Evolutionary conservation across 2,797 vertebrate genomes (phyloP).

Genomic region (Malurus splendens): DNA sequence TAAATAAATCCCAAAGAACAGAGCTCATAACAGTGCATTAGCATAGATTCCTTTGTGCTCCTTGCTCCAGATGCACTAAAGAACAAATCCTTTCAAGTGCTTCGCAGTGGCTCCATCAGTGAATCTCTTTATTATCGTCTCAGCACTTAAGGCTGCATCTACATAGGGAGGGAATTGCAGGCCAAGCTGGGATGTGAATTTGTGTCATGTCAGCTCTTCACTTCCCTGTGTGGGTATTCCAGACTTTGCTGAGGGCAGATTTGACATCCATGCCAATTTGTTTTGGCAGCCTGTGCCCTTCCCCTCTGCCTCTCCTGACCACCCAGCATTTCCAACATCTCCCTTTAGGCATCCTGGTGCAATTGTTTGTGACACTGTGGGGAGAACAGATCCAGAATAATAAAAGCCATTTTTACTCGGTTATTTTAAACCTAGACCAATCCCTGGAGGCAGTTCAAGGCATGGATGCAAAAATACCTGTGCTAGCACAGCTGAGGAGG

Average conservation of each 20-base stretch:
- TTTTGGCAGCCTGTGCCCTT: not conserved
- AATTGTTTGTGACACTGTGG: not conserved
- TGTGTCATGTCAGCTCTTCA: not conserved
- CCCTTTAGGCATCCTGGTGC: not conserved
- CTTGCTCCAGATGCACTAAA: not conserved
- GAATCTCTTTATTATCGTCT: not conserved
- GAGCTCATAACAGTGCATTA: not conserved
- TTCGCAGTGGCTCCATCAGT: not conserved
- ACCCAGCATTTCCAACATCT: not conserved
- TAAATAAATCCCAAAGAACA: constrained; percentile 5
- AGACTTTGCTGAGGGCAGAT: accelerated
- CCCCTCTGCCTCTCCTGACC: not conserved
- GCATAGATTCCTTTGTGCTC: not conserved
- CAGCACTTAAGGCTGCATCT: not conserved
- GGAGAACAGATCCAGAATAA: not conserved
- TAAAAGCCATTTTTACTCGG: not conserved
- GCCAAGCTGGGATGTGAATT: not conserved
- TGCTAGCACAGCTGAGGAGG: not conserved
- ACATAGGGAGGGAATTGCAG: not conserved
- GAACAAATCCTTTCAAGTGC: not conserved
- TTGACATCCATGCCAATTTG: not conserved
- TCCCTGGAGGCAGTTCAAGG: not conserved
- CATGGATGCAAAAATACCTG: not conserved
- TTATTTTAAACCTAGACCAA: not conserved
- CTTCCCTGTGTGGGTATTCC: not conserved